These are phyloP conservation scores for Platyura marginata DNA, from an alignment of 1,140 invertebrate species.

Conservation along the genomic window DNA sequence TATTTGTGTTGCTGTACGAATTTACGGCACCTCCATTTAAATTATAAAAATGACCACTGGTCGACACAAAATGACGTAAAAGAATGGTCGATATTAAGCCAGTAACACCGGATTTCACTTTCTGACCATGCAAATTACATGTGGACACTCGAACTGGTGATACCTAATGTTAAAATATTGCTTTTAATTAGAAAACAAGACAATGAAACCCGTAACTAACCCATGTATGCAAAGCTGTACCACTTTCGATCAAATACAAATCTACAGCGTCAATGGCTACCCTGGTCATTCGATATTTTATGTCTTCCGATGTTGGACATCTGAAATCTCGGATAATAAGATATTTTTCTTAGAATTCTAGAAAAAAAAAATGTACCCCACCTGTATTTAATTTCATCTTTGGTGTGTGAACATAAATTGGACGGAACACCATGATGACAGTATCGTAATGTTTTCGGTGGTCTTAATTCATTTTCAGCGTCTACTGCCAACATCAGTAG, in stretches of 20 bases:
- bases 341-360: too few species aligned
- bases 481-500: constrained; percentile 72
- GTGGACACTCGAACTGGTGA: constrained; percentile 73
- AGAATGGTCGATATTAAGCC: constrained; percentile 62
- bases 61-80: constrained; percentile 48
- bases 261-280: constrained; percentile 82
- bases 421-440: constrained; percentile 77
- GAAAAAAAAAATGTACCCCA: too few species aligned
- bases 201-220: constrained; percentile 26
- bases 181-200: neutral
- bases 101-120: constrained; percentile 80
- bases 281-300: constrained; percentile 89
- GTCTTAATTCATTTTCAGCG: constrained; percentile 71
- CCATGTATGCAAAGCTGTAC: constrained; percentile 73
- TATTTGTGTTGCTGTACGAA: constrained; percentile 33
- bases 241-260: constrained; percentile 75
- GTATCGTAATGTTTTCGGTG: constrained; percentile 50
- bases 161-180: constrained; percentile 28
- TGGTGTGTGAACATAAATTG: constrained; percentile 51
- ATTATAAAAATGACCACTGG: constrained; percentile 19
- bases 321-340: too few species aligned
- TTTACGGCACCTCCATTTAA: constrained; percentile 4
- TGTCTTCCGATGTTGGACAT: constrained; percentile 73
- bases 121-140: constrained; percentile 85
- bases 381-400: constrained; percentile 47